A percentile compares a stretch with the other conserved stretches of the same genome.
phyloP scores from a whole-genome alignment of 2,888 invertebrate genomes.

The Cistogaster globosa region DNA sequence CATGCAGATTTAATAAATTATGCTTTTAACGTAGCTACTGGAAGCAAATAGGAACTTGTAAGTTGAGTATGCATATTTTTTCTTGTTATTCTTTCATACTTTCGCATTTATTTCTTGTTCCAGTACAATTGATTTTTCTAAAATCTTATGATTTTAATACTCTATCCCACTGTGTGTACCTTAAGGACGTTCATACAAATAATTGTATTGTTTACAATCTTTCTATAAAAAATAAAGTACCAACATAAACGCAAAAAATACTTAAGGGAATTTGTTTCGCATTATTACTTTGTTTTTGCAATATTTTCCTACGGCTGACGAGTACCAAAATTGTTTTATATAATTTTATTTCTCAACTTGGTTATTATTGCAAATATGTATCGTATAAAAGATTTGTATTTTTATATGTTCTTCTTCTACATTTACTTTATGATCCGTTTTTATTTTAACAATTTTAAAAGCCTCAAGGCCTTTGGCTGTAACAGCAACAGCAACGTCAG shows the following conservation, averaged over 20 bases:
- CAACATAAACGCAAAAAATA: conserved; percentile 20
- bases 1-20: no score
- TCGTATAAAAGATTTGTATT: neutral
- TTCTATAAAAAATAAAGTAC: conserved; percentile 14
- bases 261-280: conserved; percentile 40
- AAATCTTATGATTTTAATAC: no score
- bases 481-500: neutral
- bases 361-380: conserved; percentile 44
- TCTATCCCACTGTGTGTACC: conserved; percentile 27
- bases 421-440: conserved; percentile 16
- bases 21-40: no score
- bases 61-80: no score
- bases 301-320: conserved; percentile 38
- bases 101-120: no score
- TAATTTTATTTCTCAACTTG: conserved; percentile 37
- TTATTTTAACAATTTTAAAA: conserved; percentile 26
- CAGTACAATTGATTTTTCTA: no score
- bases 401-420: conserved; percentile 18
- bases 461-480: conserved; percentile 32
- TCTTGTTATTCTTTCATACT: no score
- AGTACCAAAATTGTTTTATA: no score
- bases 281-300: conserved; percentile 1
- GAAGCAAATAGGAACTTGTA: no score
- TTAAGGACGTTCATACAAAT: neutral
- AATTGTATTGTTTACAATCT: neutral